phyloP scores from a whole-genome alignment of 2,113 vertebrate genomes.

The Ondatra zibethicus region DNA sequence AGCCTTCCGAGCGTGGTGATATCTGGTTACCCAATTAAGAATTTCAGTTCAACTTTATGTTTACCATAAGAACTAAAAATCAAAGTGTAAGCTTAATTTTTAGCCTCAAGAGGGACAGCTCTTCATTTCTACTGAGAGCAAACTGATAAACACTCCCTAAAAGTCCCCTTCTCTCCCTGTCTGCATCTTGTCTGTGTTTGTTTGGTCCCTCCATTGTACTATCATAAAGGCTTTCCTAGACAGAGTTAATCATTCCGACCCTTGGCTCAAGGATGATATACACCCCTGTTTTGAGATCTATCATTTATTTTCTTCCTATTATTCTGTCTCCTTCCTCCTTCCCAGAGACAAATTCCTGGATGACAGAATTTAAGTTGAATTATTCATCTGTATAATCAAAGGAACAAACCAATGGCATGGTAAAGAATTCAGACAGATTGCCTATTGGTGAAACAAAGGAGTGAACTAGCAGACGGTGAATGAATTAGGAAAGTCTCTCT shows the following conservation, averaged over 20 bases:
- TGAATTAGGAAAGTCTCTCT: background rate
- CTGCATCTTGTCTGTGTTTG: background rate
- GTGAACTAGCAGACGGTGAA: background rate
- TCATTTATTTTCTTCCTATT: background rate
- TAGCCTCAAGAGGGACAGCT: no score
- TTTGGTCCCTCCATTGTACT: background rate
- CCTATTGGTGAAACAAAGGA: background rate
- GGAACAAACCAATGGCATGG: background rate
- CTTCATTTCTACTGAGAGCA: background rate
- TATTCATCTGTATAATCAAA: background rate
- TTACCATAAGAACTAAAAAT: no score
- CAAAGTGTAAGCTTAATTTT: no score
- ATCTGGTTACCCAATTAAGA: no score
- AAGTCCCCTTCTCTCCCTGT: background rate
- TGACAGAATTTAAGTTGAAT: background rate
- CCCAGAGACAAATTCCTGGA: background rate
- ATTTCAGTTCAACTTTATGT: no score
- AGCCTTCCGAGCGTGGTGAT: no score
- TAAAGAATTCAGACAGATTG: background rate
- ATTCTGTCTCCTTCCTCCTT: background rate
- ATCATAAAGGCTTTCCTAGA: background rate
- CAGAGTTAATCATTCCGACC: slow-evolving; percentile 5
- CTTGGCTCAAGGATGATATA: background rate
- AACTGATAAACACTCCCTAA: background rate
- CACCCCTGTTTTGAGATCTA: background rate